phyloP scores from a whole-genome alignment of 2,797 vertebrate genomes.

The Coendou prehensilis region DNA sequence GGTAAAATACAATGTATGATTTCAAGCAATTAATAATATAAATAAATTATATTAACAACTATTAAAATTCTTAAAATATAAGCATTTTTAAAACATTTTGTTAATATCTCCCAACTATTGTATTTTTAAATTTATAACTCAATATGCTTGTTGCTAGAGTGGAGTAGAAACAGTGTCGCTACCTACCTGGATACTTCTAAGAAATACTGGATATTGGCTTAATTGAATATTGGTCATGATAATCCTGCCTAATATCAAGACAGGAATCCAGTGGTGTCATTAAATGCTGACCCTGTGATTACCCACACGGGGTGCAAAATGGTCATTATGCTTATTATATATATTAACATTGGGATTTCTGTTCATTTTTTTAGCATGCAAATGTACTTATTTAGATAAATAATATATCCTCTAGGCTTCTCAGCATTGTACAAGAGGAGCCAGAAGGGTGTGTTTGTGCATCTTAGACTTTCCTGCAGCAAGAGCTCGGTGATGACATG shows the following conservation, averaged over 20 bases:
- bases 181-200: background rate
- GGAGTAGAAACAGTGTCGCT: background rate
- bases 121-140: slow-evolving; percentile 51
- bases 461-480: background rate
- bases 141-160: background rate
- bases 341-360: slow-evolving; percentile 1
- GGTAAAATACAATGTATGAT: background rate
- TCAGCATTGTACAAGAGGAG: background rate
- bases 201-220: background rate
- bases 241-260: background rate
- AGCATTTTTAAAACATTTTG: slow-evolving; percentile 57
- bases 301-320: background rate
- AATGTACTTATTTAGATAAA: slow-evolving; percentile 11
- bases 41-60: slow-evolving; percentile 25
- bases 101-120: slow-evolving; percentile 34
- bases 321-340: background rate
- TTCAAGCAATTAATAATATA: slow-evolving; percentile 50
- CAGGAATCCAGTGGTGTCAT: background rate
- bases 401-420: background rate
- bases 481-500: background rate
- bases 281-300: background rate
- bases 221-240: background rate
- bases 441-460: background rate
- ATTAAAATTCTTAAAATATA: slow-evolving; percentile 56
- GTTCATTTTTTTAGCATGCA: background rate